Percentiles rank a stretch among this genome's conserved stretches.
phyloP scores from a whole-genome alignment of 2,888 invertebrate genomes.

The Ceratothoa steindachneri region DNA sequence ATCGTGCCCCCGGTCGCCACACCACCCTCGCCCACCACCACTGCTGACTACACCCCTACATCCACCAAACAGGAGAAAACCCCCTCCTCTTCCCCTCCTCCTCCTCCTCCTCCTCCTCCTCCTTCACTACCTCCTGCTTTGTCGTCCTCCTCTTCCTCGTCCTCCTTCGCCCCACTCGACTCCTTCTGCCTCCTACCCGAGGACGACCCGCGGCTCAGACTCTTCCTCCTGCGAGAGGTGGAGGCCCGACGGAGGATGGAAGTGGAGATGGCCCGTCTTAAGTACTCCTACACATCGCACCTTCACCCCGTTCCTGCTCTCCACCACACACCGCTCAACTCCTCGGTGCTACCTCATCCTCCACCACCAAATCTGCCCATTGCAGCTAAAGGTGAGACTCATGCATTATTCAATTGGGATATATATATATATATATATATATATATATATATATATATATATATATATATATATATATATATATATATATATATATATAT shows the following conservation, averaged over 20 bases:
- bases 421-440: neutral
- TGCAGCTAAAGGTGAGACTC: neutral
- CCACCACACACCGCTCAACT: conserved; percentile 18
- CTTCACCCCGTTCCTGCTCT: conserved; percentile 24
- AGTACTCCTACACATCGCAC: conserved; percentile 39
- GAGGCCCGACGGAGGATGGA: conserved; percentile 40
- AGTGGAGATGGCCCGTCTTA: conserved; percentile 44
- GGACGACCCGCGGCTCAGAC: conserved; percentile 32
- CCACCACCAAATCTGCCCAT: neutral
- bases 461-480: neutral
- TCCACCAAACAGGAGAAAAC: neutral
- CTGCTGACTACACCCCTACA: neutral
- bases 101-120: neutral
- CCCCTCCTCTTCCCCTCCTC: neutral
- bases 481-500: neutral
- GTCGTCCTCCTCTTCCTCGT: neutral
- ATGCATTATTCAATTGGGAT: neutral
- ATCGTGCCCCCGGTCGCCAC: neutral
- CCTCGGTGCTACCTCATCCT: neutral
- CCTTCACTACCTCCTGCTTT: neutral
- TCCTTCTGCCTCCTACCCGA: conserved; percentile 19
- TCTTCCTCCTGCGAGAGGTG: conserved; percentile 39
- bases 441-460: neutral
- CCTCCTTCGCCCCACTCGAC: neutral
- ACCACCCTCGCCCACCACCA: neutral